These are phyloP conservation scores for Sula dactylatra DNA, from an alignment of 2,113 vertebrate species.

Conservation along the genomic window DNA sequence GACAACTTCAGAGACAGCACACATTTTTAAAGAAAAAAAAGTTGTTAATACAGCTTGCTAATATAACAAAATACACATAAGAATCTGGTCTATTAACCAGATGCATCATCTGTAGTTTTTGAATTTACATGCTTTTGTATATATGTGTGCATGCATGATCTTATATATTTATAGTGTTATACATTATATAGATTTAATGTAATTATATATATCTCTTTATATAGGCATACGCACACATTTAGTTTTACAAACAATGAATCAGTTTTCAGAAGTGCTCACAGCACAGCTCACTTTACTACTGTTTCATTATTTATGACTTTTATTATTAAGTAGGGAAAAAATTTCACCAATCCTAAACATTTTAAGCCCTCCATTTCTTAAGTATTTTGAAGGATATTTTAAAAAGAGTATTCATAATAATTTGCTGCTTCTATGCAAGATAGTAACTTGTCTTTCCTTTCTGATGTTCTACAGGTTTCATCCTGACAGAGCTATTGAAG, in stretches of 20 bases:
- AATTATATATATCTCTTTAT: neutral
- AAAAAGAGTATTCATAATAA: neutral
- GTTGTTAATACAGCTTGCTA: neutral
- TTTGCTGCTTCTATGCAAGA: neutral
- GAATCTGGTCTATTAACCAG: neutral
- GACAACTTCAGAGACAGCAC: neutral
- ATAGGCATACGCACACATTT: neutral
- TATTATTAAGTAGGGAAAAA: neutral
- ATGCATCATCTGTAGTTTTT: neutral
- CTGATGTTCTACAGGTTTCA: neutral
- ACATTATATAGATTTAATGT: too few relatives aligned
- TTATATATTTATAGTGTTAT: too few relatives aligned
- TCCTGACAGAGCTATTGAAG: neutral
- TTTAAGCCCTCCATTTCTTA: neutral
- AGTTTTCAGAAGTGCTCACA: neutral
- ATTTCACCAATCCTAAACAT: neutral
- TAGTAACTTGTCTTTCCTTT: constrained; percentile 40
- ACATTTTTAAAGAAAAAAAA: neutral
- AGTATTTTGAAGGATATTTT: neutral
- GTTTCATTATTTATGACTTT: neutral
- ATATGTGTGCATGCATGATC: neutral
- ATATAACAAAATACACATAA: neutral
- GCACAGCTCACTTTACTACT: neutral
- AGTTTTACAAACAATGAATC: neutral
- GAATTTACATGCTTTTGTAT: neutral